Conservation (phyloP, 1,140 invertebrate species). For the Agrilus planipennis region DNA sequence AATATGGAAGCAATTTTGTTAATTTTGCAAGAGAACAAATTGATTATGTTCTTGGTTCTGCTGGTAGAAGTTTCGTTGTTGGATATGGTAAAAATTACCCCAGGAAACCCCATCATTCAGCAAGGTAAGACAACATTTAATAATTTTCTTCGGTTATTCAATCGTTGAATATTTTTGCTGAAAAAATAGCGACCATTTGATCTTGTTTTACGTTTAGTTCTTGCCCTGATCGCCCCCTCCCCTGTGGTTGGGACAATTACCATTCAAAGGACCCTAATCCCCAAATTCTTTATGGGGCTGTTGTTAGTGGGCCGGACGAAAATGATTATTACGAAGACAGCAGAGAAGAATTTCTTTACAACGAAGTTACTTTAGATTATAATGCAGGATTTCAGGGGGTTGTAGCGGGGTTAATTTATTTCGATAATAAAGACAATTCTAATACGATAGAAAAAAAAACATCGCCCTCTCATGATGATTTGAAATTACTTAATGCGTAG, state of each 20-base stretch:
- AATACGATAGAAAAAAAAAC: too few relatives aligned
- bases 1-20: constrained; percentile 34
- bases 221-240: constrained; percentile 37
- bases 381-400: constrained; percentile 46
- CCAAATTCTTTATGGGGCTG: constrained; percentile 41
- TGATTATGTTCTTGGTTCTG: constrained; percentile 47
- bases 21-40: constrained; percentile 49
- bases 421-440: too few relatives aligned
- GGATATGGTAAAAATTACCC: constrained; percentile 50
- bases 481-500: too few relatives aligned
- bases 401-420: constrained; percentile 36
- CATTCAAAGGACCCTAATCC: constrained; percentile 37
- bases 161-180: neutral
- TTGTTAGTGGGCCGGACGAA: constrained; percentile 45
- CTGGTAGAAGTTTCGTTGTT: constrained; percentile 49
- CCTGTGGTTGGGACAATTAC: constrained; percentile 41
- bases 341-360: constrained; percentile 42
- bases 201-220: constrained; percentile 36
- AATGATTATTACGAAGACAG: constrained; percentile 40
- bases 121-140: constrained; percentile 31
- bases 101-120: constrained; percentile 39
- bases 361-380: constrained; percentile 46
- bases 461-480: too few relatives aligned
- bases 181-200: neutral
- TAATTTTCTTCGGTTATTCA: too few relatives aligned